Evolutionary conservation across 2,113 vertebrate genomes (phyloP).

Genomic region (Coracopsis vasa): DNA sequence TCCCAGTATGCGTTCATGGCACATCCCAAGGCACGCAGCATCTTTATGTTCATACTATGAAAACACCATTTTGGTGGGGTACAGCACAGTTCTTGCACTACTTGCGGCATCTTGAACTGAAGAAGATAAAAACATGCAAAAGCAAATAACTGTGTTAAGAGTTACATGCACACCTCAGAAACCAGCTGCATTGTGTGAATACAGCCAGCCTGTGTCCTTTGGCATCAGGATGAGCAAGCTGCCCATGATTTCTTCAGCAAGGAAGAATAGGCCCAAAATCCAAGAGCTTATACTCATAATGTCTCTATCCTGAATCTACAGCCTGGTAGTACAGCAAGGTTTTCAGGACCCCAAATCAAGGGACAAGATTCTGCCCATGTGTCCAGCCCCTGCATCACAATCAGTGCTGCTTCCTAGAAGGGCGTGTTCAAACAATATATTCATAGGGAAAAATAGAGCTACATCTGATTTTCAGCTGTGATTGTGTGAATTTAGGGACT

Average conservation of each 20-base stretch:
- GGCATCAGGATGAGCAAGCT: background rate
- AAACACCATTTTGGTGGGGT: background rate
- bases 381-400: background rate
- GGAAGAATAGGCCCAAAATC: background rate
- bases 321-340: background rate
- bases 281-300: background rate
- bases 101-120: background rate
- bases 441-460: fast-evolving
- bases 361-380: background rate
- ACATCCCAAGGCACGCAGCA: background rate
- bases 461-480: background rate
- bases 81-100: background rate
- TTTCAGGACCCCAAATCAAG: background rate
- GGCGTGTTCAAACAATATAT: background rate
- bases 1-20: background rate
- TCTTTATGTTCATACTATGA: background rate
- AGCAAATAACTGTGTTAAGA: background rate
- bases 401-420: background rate
- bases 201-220: background rate
- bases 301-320: background rate
- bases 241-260: background rate
- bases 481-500: background rate
- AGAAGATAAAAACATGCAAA: background rate
- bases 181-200: background rate
- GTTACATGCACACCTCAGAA: background rate